Base-by-base conservation (phyloP, 2,888 invertebrate species). In the Drosophila eohydei region DNA sequence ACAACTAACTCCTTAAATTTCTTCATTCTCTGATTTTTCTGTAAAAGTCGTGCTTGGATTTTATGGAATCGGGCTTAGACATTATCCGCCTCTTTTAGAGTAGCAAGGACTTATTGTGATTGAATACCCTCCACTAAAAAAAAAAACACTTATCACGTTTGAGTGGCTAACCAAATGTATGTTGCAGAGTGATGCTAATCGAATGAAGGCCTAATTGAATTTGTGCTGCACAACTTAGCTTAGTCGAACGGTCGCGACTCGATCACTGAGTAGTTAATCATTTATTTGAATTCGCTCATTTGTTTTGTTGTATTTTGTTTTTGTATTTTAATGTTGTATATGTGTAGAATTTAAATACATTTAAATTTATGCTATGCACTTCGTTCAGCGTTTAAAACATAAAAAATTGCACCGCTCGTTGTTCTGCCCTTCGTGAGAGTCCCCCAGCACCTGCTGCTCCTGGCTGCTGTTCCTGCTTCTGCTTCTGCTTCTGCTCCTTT, bases 401-500 rank as follows among this genome's bases (percentile, higher is more conserved):
- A 88, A 80, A 80, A 88, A 91, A 91, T 91, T 91, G 90, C 91
- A 90, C 89, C 84, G 87, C 88, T 91, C 90, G 91, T 91, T 91
- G 90, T 90, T 80, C 67, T 71, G 57, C 72, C 44, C 55, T 60
- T 43, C 32, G 60, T 55, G 44, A 40, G 28, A 16, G 4, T 44
- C 43, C 43, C 28, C 9, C 26, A 26, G 14, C 34, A 44, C 44
- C 43, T 34, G 16, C 48, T 16, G 41, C 9, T 16, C 36, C 14
- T 14, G 12, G 14, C 28, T 46, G 44, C 26, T 21, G 5, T 21
- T 44, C 14, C 52, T 38, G 38, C 16, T 34, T 8, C 51, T 44
- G 40, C 52, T 48, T 7, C 16, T 26, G 28, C 44, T 8, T n/a
- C 26, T 32, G n/a, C 59, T n/a, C 1, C n/a, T 16, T 55, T 38